A percentile compares a stretch with the other conserved stretches of the same genome.
phyloP scores from a whole-genome alignment of 2,888 invertebrate species.

The Pandemis cinnamomeana region DNA sequence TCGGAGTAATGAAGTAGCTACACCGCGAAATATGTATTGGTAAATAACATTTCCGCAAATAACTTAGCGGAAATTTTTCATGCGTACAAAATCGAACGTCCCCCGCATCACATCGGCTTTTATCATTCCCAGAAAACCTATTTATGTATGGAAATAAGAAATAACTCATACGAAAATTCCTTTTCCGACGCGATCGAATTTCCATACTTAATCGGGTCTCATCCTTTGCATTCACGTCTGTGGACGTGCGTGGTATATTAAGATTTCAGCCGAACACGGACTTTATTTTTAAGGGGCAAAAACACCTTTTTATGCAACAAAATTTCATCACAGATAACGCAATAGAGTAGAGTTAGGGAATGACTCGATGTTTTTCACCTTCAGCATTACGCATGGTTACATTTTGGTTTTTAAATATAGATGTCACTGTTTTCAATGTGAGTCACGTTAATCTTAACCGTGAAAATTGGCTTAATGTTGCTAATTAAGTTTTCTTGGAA shows the following conservation, averaged over 20 bases:
- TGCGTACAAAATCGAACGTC: neutral
- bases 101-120: constrained; percentile 6
- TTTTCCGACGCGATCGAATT: constrained; percentile 19
- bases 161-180: constrained; percentile 30
- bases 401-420: constrained; percentile 10
- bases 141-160: constrained; percentile 26
- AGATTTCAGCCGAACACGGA: constrained; percentile 8
- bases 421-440: constrained; percentile 18
- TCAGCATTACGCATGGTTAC: constrained; percentile 29
- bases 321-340: constrained; percentile 18
- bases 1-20: too few species aligned
- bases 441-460: constrained; percentile 10
- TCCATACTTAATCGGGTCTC: constrained; percentile 35
- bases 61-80: neutral
- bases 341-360: constrained; percentile 27
- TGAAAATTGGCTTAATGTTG: neutral
- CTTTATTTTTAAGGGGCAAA: constrained; percentile 12
- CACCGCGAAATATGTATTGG: too few species aligned
- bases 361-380: constrained; percentile 31
- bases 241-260: constrained; percentile 29
- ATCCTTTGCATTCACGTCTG: constrained; percentile 25
- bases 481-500: neutral
- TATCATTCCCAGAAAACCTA: constrained; percentile 16
- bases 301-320: constrained; percentile 16
- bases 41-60: too few species aligned